These are phyloP conservation scores for Girardinichthys multiradiatus DNA, from an alignment of 2,113 vertebrate species.

Conservation along the genomic window DNA sequence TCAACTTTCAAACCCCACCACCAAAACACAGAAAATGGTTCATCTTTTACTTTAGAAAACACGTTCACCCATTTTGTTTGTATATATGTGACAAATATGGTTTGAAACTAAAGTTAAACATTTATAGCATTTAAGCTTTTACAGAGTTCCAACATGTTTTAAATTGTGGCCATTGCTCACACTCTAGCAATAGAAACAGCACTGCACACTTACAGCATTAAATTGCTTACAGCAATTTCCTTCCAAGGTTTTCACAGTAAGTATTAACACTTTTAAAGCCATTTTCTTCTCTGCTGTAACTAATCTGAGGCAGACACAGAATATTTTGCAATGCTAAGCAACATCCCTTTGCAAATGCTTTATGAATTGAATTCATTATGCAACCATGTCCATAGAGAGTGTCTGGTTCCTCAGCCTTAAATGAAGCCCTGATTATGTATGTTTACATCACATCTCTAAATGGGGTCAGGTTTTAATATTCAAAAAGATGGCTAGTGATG, in stretches of 20 bases:
- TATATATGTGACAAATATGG: background rate
- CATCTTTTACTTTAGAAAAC: background rate
- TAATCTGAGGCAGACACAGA: constrained; percentile 30
- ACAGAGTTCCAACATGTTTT: background rate
- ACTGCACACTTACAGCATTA: background rate
- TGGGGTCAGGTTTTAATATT: constrained; percentile 58
- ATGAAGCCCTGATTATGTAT: constrained; percentile 47
- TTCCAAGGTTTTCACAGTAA: background rate
- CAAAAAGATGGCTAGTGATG: constrained; percentile 61
- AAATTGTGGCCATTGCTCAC: background rate
- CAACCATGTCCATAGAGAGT: constrained; percentile 32
- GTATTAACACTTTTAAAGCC: background rate
- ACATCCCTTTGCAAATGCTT: constrained; percentile 22
- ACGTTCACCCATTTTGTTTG: background rate
- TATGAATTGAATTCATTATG: constrained; percentile 51
- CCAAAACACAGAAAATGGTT: background rate
- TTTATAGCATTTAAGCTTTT: background rate
- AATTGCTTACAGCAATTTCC: background rate
- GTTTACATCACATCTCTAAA: constrained; percentile 44
- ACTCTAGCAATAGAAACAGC: background rate
- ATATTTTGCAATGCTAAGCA: constrained; percentile 54
- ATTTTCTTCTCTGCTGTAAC: background rate
- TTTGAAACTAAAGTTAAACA: background rate
- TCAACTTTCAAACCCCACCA: background rate
- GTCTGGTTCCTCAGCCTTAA: constrained; percentile 19